Evolutionary conservation across 2,888 invertebrate genomes (phyloP), one percentile per base, ranked within the genome.

Genomic region (Patella caerulea): DNA sequence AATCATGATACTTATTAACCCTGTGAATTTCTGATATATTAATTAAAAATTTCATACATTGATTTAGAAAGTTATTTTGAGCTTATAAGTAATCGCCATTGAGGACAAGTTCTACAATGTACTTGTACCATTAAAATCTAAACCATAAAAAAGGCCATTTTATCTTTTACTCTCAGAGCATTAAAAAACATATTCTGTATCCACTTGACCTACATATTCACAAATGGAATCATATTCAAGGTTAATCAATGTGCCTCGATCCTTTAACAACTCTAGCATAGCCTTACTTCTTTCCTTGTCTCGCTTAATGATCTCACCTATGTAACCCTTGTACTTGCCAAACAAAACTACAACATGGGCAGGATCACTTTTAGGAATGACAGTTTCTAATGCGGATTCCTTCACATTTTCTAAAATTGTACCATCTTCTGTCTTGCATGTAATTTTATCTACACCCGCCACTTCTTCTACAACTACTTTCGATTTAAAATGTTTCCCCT

Each of bases 141-240:
- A 45, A 9, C 45, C 9, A 45, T 5, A 45, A 45, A 45, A 45
- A 45, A 45, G 45, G 45, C 45, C 45, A 45, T 45, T 45, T 45
- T 65, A 65, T 65, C 2, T 11, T 17, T 19, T 2, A 65, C 3
- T 19, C 12, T n/a, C 0, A 56, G 11, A 65, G 24, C 3, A 65
- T 83, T 65, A 87, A 71, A 83, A 90, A 74, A 89, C 88, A 82
- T 87, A 86, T 75, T 88, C 85, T 29, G 86, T 83, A 78, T 89
- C 83, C n/a, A 89, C 83, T 80, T 91, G 87, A 5, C 92, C 92
- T 14, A 88, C 86, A 86, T 91, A 92, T 88, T 93, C 92, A 87
- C 92, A 92, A 73, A 92, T 91, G 73, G 89, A 86, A 82, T 93
- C 92, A 84, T 90, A 92, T 73, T 88, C 87, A 29, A 92, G 76